Conservation (phyloP, 2,888 invertebrate species). For the Drosophila pullipes region DNA sequence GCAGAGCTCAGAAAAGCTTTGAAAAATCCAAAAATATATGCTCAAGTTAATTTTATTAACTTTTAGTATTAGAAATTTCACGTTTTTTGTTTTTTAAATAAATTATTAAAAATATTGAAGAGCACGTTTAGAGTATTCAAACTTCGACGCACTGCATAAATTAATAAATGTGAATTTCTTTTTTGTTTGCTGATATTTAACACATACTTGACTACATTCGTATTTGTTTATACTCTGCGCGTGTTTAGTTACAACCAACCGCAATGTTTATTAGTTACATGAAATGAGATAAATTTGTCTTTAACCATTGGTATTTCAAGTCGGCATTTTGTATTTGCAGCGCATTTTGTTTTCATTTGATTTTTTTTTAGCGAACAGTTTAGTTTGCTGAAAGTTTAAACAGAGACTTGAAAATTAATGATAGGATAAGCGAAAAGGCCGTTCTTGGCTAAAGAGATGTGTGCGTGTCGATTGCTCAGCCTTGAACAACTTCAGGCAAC, state of each 20-base stretch:
- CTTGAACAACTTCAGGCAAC: background rate
- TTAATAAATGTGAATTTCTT: slow-evolving; percentile 7
- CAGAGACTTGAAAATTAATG: background rate
- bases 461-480: slow-evolving; percentile 1
- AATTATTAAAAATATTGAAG: background rate
- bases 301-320: slow-evolving; percentile 33
- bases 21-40: background rate
- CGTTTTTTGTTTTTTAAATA: background rate
- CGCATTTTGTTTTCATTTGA: slow-evolving; percentile 3
- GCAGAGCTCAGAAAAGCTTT: background rate
- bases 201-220: slow-evolving; percentile 2
- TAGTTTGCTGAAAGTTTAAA: slow-evolving; percentile 4
- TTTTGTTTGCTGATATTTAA: slow-evolving; percentile 5
- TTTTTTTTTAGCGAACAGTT: slow-evolving; percentile 9
- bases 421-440: background rate
- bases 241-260: slow-evolving; percentile 49
- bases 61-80: background rate
- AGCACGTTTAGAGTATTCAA: slow-evolving; percentile 1
- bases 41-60: background rate
- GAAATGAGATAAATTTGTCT: slow-evolving; percentile 56
- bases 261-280: slow-evolving; percentile 46
- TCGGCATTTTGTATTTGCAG: slow-evolving; percentile 8
- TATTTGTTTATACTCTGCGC: slow-evolving; percentile 20
- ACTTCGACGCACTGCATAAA: slow-evolving; percentile 4
- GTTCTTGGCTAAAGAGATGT: slow-evolving; percentile 2